Conservation (phyloP, 2,888 invertebrate genomes). For the Drosophila paranaensis region DNA sequence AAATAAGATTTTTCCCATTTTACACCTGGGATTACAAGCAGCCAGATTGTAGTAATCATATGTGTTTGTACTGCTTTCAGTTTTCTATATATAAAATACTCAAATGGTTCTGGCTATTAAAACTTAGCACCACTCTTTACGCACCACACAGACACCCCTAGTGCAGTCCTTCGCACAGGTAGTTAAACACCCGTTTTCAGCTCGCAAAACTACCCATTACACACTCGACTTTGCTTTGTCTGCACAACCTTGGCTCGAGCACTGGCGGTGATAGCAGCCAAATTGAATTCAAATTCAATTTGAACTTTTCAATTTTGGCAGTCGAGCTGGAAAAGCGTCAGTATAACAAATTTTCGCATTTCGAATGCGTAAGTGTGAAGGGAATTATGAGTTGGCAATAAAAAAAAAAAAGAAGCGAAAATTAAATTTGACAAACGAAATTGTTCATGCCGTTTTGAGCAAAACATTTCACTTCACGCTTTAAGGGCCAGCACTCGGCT, state of each 20-base stretch:
- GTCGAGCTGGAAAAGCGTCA: constrained; percentile 33
- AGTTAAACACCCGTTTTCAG: not conserved
- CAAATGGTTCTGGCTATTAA: not conserved
- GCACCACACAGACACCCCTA: not conserved
- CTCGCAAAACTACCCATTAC: constrained; percentile 65
- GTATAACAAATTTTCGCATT: constrained; percentile 52
- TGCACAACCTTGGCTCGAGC: constrained; percentile 46
- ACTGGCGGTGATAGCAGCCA: constrained; percentile 57
- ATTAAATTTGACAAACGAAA: constrained; percentile 76
- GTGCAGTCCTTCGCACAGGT: constrained; percentile 1
- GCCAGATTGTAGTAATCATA: too few species aligned
- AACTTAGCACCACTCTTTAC: not conserved
- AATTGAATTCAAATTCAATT: constrained; percentile 85
- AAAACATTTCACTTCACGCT: constrained; percentile 54
- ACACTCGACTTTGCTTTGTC: constrained; percentile 49
- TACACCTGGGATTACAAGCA: too few species aligned
- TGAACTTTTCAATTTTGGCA: constrained; percentile 83
- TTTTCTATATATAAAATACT: not conserved
- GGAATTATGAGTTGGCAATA: constrained; percentile 63
- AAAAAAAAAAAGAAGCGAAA: constrained; percentile 50
- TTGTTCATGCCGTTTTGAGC: constrained; percentile 76
- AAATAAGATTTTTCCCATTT: too few species aligned
- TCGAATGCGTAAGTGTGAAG: constrained; percentile 75
- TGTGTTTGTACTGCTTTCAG: too few species aligned
- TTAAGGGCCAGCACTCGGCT: not conserved